phyloP scores from a whole-genome alignment of 2,113 vertebrate species.

The Coreoperca whiteheadi region DNA sequence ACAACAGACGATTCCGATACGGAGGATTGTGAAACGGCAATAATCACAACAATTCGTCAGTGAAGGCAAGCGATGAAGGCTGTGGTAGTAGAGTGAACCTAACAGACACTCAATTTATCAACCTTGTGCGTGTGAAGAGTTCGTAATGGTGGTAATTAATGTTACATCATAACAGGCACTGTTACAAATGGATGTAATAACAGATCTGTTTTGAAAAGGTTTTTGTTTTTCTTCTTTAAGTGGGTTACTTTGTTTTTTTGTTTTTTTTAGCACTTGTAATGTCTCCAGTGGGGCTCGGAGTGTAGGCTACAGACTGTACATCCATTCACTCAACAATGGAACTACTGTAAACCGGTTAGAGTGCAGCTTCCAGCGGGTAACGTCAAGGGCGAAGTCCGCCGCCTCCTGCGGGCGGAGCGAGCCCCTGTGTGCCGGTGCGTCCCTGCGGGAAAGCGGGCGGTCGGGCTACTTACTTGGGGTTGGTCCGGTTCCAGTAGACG shows the following conservation, averaged over 20 bases:
- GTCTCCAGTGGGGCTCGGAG: not conserved
- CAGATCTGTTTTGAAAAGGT: rapidly evolving
- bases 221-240: not conserved
- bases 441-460: not conserved
- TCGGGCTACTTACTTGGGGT: constrained; percentile 90
- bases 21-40: constrained; percentile 25
- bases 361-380: not conserved
- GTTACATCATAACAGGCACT: too few relatives aligned
- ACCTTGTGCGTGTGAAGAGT: not conserved
- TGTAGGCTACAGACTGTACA: not conserved
- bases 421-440: not conserved
- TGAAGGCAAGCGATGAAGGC: not conserved
- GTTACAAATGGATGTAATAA: not conserved
- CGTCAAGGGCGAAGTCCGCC: constrained; percentile 1
- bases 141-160: not conserved
- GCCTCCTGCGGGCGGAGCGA: not conserved
- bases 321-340: not conserved
- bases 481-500: constrained; percentile 97
- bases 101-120: not conserved
- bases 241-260: not conserved
- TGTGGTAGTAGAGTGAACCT: not conserved
- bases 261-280: not conserved
- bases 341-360: not conserved
- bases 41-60: constrained; percentile 11
- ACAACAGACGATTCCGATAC: constrained; percentile 17